Base-by-base conservation (phyloP, 2,797 vertebrate genomes). In the Sarcoramphus papa region DNA sequence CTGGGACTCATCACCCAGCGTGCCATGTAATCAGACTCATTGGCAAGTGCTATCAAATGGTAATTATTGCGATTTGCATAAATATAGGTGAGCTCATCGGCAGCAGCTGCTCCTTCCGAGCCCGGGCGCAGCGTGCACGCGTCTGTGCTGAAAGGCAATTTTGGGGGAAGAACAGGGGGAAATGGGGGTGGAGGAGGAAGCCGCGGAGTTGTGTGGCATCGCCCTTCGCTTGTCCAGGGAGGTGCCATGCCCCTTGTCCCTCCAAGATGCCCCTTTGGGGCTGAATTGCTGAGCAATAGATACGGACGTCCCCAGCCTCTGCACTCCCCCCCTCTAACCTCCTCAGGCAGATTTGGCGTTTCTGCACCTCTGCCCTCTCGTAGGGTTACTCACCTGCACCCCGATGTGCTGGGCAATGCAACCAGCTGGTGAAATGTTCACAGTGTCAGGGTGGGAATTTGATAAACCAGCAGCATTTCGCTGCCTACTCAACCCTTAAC, bases 41-140 rank as follows among this genome's bases (percentile, higher is more conserved):
- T 80, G 68, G 51, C 40, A 85, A 92, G 69, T 15, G 78, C 54
- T 84, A 51, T 74, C 83, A 69, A 76, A 62, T 3, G 4, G 35
- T 64, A 84, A 85, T 94, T 79, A 60, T 4, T 9, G 6, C 2
- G 0, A 92, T 92, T 92, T 88, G 45, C 89, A 88, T 84, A 88
- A 92, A 45, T 76, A 60, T 31, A 60, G 57, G 51, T 84, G 79
- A 94, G 73, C 63, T 80, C 63, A 50, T 8, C 20, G 0, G 0
- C 45, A 13, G 30, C 92, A 91, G 83, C 83, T 78, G 72, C 60
- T 87, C 17, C 37, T n/a, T 68, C 30, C 1, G 3, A 67, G 77
- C 59, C 47, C 5, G 4, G 12, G 33, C 12, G 5, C 48, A 28
- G 28, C 1, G 7, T 56, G 22, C 8, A 1, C 6, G 23, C 1